Evolutionary conservation across 2,113 vertebrate genomes (phyloP).

Genomic region (Coptodon bakossiorum): DNA sequence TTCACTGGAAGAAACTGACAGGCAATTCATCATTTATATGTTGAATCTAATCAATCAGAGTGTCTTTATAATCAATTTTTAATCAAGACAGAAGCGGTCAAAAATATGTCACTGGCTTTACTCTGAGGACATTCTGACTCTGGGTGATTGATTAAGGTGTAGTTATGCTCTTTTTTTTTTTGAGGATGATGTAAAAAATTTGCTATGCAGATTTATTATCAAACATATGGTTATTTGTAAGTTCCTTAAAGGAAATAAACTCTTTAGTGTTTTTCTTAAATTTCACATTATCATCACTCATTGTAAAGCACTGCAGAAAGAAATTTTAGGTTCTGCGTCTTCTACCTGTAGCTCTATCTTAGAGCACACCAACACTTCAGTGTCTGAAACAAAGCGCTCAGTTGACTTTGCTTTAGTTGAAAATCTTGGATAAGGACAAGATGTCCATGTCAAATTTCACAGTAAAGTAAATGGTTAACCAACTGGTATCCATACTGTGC

Average conservation of each 20-base stretch:
- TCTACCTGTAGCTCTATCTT: background rate
- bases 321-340: background rate
- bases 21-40: background rate
- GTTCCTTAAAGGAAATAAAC: background rate
- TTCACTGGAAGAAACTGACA: background rate
- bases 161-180: background rate
- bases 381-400: background rate
- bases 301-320: background rate
- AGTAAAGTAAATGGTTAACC: background rate
- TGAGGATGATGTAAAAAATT: background rate
- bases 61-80: background rate
- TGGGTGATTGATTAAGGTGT: background rate
- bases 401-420: background rate
- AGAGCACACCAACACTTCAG: background rate
- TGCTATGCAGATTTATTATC: background rate
- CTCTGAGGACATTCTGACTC: background rate
- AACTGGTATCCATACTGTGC: background rate
- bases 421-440: background rate
- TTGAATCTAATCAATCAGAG: background rate
- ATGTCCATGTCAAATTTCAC: background rate
- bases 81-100: background rate
- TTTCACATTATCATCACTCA: background rate
- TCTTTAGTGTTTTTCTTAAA: background rate
- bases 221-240: background rate
- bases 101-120: background rate